Base-by-base conservation (phyloP, 2,797 vertebrate genomes). In the Silurus aristotelis region DNA sequence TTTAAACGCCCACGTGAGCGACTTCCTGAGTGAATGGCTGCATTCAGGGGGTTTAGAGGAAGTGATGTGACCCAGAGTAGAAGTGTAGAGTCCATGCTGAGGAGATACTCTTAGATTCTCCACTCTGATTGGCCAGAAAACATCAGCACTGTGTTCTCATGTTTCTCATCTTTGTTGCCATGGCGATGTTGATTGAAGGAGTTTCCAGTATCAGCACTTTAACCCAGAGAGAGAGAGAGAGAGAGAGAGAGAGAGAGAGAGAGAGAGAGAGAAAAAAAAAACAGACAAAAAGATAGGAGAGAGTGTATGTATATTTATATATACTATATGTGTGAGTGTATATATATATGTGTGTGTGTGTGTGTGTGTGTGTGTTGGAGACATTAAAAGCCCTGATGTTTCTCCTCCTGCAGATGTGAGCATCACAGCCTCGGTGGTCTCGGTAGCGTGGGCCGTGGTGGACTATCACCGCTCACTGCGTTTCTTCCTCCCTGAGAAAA, bases 391-490 rank as follows among this genome's bases (percentile, higher is more conserved):
- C 3, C 10, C 3, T 43, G 31, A n/a, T 63, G 58, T 79, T 83
- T 67, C 89, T 27, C 89, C 12, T 88, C 71, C 87, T 81, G 5
- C 91, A 99, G 98, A 94, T 84, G 89, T 97, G 81, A 96, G 96
- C 84, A 92, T 96, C 13, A 92, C 92, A n/a, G 95, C 95, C 0
- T 96, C 97, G 0, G 96, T 95, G 80, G 89, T 96, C 0, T 97
- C 97, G n/a, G 96, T 98, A 58, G 95, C 96, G 0, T 99, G 98
- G 98, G 96, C 97, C 46, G 94, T 99, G 71, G 93, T 99, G 83
- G 98, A 99, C 77, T 99, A 99, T 88, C 98, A 99, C 89, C 97
- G 95, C 89, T 96, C 96, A 5, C 93, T 99, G 90, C 97, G 98
- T 5, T 92, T 95, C 89, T 99, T 97, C 94, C 92, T 99, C 9